phyloP scores from a whole-genome alignment of 2,797 vertebrate species.

The Rhinella marina region DNA sequence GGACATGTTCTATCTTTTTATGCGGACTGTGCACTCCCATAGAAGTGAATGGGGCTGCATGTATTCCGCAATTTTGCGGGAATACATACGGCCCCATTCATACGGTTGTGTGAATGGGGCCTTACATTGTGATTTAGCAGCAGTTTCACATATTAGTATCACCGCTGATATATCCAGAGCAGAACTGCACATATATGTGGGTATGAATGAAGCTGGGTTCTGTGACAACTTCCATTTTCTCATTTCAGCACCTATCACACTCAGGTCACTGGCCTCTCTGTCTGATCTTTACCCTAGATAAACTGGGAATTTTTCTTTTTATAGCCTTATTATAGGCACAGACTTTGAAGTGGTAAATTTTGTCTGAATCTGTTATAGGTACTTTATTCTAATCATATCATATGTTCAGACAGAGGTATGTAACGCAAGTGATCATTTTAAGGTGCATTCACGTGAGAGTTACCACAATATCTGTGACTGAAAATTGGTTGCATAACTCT shows the following conservation, averaged over 20 bases:
- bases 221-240: background rate
- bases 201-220: too few species aligned
- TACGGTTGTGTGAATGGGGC: too few species aligned
- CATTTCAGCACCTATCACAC: background rate
- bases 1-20: too few species aligned
- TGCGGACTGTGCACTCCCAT: too few species aligned
- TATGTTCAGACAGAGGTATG: too few species aligned
- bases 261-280: slow-evolving; percentile 24
- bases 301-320: slow-evolving; percentile 19
- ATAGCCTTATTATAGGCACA: background rate
- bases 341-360: background rate
- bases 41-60: too few species aligned
- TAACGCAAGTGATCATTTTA: too few species aligned
- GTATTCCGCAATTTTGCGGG: too few species aligned
- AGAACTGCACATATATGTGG: background rate
- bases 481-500: background rate
- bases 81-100: too few species aligned
- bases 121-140: background rate
- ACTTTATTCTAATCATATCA: background rate
- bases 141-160: background rate
- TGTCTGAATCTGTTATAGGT: background rate
- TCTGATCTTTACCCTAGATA: background rate
- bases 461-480: background rate
- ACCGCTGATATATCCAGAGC: background rate
- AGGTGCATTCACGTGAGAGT: too few species aligned